Conservation (phyloP, 2,797 vertebrate genomes). For the Zalophus californianus region DNA sequence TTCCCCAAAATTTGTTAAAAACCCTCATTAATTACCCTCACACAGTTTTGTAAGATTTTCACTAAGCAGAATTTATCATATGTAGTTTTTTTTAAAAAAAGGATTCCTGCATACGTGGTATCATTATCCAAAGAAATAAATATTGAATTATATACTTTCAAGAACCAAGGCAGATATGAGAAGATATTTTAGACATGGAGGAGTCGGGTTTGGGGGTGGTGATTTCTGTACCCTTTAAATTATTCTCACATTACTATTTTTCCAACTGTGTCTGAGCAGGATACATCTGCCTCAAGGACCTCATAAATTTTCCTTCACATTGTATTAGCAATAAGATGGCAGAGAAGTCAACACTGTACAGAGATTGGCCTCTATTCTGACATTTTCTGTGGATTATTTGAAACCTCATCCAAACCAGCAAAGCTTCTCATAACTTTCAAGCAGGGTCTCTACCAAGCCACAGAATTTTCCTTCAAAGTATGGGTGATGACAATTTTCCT, state of each 20-base stretch:
- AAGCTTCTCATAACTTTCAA: not conserved
- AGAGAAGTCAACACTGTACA: not conserved
- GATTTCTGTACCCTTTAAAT: not conserved
- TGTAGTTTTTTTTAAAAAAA: not conserved
- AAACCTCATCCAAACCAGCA: conserved; percentile 21
- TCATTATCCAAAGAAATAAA: conserved; percentile 48
- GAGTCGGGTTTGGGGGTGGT: not conserved
- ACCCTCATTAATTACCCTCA: not conserved
- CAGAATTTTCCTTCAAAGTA: conserved; percentile 9
- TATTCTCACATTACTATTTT: not conserved
- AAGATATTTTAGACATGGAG: not conserved
- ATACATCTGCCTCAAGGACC: not conserved
- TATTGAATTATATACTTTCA: not conserved
- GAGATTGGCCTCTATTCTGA: not conserved
- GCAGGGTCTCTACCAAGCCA: not conserved
- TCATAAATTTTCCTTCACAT: not conserved
- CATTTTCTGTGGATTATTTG: not conserved
- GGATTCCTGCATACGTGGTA: not conserved
- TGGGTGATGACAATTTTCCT: not conserved
- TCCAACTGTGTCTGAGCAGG: not conserved
- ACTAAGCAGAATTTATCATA: not conserved
- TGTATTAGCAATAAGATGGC: not conserved
- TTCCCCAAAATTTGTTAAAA: not conserved
- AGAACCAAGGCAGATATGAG: not conserved
- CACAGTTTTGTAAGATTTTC: conserved; percentile 13